Conservation (phyloP, 2,113 vertebrate species). For the Colius striatus region DNA sequence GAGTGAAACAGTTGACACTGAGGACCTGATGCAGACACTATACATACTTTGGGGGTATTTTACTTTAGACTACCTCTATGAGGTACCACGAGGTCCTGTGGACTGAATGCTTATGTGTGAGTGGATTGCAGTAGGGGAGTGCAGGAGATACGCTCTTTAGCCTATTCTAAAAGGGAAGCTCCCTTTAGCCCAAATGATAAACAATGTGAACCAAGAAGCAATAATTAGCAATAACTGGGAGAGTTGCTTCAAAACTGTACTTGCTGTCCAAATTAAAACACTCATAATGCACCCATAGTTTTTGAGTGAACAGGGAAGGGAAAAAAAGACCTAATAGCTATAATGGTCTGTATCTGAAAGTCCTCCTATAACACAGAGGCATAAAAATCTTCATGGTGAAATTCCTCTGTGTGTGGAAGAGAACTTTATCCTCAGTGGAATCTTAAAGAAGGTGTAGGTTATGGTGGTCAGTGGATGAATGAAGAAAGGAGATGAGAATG, state of each 20-base stretch:
- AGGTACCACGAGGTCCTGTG: neutral
- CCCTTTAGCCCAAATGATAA: neutral
- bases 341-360: neutral
- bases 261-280: neutral
- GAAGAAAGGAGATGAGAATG: neutral
- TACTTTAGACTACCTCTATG: neutral
- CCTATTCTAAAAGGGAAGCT: neutral
- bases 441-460: neutral
- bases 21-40: neutral
- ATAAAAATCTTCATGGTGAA: neutral
- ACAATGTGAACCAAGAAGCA: neutral
- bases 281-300: neutral
- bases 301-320: neutral
- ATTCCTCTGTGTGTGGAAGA: neutral
- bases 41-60: neutral
- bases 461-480: neutral
- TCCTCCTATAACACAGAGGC: neutral
- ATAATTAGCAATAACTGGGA: neutral
- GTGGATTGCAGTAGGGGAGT: neutral
- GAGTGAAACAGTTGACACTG: neutral
- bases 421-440: neutral
- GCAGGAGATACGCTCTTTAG: neutral
- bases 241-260: neutral
- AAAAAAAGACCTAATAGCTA: neutral
- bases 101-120: neutral